Percentiles rank a stretch among this genome's conserved stretches.
Conservation (phyloP, 1,140 invertebrate genomes). For the Nymphalis io region DNA sequence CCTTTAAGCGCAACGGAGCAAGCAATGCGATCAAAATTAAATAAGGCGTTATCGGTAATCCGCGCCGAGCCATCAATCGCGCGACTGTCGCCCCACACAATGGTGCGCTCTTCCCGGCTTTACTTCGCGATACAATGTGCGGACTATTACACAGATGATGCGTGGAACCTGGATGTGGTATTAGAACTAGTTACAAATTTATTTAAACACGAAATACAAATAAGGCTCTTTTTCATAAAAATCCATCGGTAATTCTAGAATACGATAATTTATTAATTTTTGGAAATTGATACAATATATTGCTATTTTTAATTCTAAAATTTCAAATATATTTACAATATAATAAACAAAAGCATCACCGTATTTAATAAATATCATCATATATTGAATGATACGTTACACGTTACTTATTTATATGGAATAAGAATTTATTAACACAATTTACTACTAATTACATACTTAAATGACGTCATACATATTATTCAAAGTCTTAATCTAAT, state of each 20-base stretch:
- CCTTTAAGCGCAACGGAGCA: constrained; percentile 30
- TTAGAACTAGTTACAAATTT: background rate
- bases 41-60: constrained; percentile 68
- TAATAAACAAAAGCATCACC: too few species aligned
- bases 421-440: constrained; percentile 1
- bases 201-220: background rate
- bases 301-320: too few species aligned
- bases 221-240: too few species aligned
- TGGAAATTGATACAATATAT: too few species aligned
- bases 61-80: constrained; percentile 57
- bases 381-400: too few species aligned
- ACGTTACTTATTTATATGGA: too few species aligned
- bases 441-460: constrained; percentile 5
- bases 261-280: too few species aligned
- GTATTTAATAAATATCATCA: too few species aligned
- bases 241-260: too few species aligned
- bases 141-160: constrained; percentile 18
- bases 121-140: constrained; percentile 18
- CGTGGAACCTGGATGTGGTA: constrained; percentile 36
- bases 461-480: background rate
- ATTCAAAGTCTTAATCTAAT: constrained; percentile 11
- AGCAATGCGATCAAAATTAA: constrained; percentile 57
- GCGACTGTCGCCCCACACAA: constrained; percentile 37
- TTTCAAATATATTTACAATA: too few species aligned
- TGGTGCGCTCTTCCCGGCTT: constrained; percentile 28